Conservation (phyloP, 2,888 invertebrate species). For the Drosophila meridiana region DNA sequence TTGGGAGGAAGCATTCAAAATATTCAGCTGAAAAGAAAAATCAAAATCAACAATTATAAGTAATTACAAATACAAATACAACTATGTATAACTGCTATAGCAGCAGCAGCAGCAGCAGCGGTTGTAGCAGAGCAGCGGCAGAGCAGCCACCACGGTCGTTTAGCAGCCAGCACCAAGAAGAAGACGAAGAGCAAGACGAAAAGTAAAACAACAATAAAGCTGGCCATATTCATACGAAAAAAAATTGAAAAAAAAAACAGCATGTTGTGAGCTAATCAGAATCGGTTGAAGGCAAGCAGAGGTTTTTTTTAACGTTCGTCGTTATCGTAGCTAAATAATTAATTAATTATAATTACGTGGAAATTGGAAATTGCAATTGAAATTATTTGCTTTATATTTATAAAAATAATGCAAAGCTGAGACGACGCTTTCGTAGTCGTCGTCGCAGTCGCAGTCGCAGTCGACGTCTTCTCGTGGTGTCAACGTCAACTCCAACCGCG, state of each 20-base stretch:
- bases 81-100: conserved; percentile 48
- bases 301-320: conserved; percentile 36
- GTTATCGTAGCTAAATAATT: conserved; percentile 13
- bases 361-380: conserved; percentile 33
- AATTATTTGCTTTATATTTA: conserved; percentile 51
- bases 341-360: conserved; percentile 26
- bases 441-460: conserved; percentile 33
- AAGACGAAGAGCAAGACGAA: conserved; percentile 56
- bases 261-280: conserved; percentile 74
- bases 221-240: conserved; percentile 56
- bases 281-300: conserved; percentile 42
- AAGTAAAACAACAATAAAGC: conserved; percentile 63
- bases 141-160: conserved; percentile 62
- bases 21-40: conserved; percentile 28
- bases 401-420: conserved; percentile 39
- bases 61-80: conserved; percentile 48
- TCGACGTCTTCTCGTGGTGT: conserved; percentile 55
- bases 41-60: conserved; percentile 50
- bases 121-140: conserved; percentile 38
- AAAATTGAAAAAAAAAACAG: conserved; percentile 43
- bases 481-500: conserved; percentile 59
- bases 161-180: conserved; percentile 54
- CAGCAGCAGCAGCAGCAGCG: conserved; percentile 14
- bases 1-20: conserved; percentile 21
- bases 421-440: conserved; percentile 27